These are phyloP conservation scores for Arizona elegans DNA, from an alignment of 2,113 vertebrate genomes.

Conservation along the genomic window DNA sequence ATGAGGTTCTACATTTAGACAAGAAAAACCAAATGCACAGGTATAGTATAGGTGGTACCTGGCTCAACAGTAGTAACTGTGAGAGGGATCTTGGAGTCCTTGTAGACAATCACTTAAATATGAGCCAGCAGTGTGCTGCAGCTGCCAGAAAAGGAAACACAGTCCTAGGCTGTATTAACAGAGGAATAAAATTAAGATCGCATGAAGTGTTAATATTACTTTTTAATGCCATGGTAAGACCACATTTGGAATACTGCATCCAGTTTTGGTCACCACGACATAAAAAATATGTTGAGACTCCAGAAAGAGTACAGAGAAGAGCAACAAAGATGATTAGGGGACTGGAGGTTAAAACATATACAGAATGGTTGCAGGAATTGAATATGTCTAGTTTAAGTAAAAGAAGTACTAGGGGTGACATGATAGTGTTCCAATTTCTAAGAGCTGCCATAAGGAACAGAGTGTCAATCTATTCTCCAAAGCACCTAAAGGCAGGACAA, in stretches of 20 bases:
- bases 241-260: not conserved
- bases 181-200: not conserved
- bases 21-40: too few relatives aligned
- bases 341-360: not conserved
- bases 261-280: not conserved
- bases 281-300: not conserved
- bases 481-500: not conserved
- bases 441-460: not conserved
- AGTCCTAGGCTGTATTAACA: too few relatives aligned
- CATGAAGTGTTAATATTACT: not conserved
- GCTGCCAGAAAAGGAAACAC: too few relatives aligned
- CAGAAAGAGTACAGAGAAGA: not conserved
- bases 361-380: not conserved
- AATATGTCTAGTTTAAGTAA: not conserved
- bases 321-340: not conserved
- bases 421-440: not conserved
- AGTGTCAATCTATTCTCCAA: not conserved
- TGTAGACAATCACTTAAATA: too few relatives aligned
- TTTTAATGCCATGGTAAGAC: not conserved
- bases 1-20: not conserved
- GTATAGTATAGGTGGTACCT: too few relatives aligned
- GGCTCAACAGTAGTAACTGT: too few relatives aligned
- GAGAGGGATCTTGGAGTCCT: too few relatives aligned
- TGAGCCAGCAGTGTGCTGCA: too few relatives aligned
- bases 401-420: not conserved